phyloP scores from a whole-genome alignment of 2,797 vertebrate genomes.

The Rhynchonycteris naso region DNA sequence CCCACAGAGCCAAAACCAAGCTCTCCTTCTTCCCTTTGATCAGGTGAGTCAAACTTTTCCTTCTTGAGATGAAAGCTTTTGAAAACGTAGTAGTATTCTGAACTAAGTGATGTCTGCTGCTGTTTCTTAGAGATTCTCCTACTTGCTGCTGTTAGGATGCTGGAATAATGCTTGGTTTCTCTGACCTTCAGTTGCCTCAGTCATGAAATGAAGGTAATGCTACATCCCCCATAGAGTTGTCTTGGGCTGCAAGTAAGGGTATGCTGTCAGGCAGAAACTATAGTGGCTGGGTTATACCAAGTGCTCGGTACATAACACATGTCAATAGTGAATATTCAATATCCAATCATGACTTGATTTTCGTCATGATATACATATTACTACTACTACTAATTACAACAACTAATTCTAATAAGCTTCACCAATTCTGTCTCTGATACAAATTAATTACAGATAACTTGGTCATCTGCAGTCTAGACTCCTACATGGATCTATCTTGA shows the following conservation, averaged over 20 bases:
- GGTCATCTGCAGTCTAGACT: background rate
- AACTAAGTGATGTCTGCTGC: background rate
- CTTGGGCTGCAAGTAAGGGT: background rate
- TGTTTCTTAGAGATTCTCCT: background rate
- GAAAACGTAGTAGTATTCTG: background rate
- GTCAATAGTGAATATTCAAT: background rate
- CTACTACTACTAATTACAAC: background rate
- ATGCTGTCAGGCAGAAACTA: background rate
- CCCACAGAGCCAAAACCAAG: background rate
- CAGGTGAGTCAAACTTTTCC: background rate
- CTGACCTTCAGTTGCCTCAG: background rate
- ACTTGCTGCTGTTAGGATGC: background rate
- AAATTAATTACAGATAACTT: background rate
- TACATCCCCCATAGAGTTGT: too few relatives aligned
- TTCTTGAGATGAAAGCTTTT: background rate
- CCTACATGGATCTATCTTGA: background rate
- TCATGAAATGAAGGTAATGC: background rate
- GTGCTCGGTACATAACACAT: accelerated
- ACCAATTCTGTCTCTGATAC: background rate
- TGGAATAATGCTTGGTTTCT: background rate
- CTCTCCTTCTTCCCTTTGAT: background rate
- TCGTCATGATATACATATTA: background rate
- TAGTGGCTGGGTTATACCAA: background rate
- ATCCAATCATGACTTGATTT: background rate
- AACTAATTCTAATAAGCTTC: background rate